These are phyloP conservation scores for Ectemnius continuus DNA, from an alignment of 2,888 invertebrate genomes.

Conservation along the genomic window DNA sequence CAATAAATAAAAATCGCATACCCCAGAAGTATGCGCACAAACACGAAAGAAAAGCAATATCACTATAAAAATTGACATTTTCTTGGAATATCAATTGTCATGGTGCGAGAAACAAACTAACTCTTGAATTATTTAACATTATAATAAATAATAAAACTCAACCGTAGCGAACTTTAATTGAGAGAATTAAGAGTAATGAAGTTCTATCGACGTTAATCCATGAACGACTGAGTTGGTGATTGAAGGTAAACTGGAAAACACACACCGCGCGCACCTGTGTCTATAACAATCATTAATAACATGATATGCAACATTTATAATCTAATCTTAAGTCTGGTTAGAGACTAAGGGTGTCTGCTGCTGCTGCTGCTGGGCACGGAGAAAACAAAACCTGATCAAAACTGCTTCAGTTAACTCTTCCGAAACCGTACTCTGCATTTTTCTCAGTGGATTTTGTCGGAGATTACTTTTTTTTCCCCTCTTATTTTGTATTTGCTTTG, in stretches of 20 bases:
- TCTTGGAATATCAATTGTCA: neutral
- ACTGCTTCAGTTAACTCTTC: constrained; percentile 6
- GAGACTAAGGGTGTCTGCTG: constrained; percentile 69
- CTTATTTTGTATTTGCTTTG: too few species aligned
- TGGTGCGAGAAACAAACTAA: too few species aligned
- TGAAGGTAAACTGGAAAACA: constrained; percentile 9
- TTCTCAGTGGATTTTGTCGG: constrained; percentile 3
- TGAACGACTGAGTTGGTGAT: neutral
- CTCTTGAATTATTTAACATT: neutral
- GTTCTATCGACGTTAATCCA: neutral
- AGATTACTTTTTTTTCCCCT: too few species aligned
- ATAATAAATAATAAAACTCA: constrained; percentile 1
- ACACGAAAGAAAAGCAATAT: constrained; percentile 8
- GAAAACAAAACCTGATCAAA: constrained; percentile 17
- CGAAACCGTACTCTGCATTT: constrained; percentile 4
- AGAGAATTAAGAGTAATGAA: too few species aligned
- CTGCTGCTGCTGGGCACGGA: constrained; percentile 71
- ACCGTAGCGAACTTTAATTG: neutral
- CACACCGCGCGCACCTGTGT: constrained; percentile 65
- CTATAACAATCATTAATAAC: constrained; percentile 77
- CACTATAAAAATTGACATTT: too few species aligned
- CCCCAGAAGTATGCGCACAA: too few species aligned
- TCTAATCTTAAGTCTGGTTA: constrained; percentile 75
- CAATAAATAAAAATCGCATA: neutral
- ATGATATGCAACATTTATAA: constrained; percentile 78